Conservation (phyloP, 1,140 invertebrate species). For the Portunus trituberculatus region DNA sequence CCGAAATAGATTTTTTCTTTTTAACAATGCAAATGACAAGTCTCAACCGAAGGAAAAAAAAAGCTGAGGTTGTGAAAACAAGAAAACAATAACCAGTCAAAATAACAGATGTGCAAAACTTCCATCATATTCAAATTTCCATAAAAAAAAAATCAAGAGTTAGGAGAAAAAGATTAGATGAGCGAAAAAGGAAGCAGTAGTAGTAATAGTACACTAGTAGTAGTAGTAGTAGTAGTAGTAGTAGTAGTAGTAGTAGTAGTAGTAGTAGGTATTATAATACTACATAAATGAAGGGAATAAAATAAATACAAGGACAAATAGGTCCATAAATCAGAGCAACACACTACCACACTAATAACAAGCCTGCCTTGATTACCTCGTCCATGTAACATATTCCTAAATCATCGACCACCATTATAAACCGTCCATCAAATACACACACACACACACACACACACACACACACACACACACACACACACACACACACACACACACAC, state of each 20-base stretch:
- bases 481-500: too few species aligned
- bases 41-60: too few species aligned
- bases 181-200: background rate
- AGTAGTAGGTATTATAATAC: background rate
- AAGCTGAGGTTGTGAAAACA: background rate
- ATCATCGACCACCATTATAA: too few species aligned
- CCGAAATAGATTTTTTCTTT: too few species aligned
- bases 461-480: too few species aligned
- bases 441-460: too few species aligned
- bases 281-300: background rate
- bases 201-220: background rate
- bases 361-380: background rate
- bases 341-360: background rate
- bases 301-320: background rate
- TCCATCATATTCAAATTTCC: too few species aligned
- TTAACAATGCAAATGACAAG: too few species aligned
- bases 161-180: too few species aligned
- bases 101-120: too few species aligned
- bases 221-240: background rate
- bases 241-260: conserved; percentile 11
- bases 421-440: too few species aligned
- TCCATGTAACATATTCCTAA: background rate
- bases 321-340: background rate
- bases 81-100: background rate
- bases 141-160: too few species aligned